phyloP scores from a whole-genome alignment of 2,113 vertebrate species.

The Anas platyrhynchos region DNA sequence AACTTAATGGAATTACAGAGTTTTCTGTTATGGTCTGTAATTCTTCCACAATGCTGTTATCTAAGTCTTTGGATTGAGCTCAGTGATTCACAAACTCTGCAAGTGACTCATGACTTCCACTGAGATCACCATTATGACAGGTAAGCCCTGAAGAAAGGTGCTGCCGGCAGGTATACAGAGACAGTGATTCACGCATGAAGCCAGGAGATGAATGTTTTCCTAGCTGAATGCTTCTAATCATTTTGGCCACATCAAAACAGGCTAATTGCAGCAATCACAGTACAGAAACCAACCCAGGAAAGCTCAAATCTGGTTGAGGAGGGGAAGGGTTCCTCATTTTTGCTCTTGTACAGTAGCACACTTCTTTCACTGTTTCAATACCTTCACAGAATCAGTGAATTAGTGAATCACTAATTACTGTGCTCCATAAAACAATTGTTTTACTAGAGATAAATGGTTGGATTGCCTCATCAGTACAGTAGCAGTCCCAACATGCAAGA shows the following conservation, averaged over 20 bases:
- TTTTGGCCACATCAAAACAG: neutral
- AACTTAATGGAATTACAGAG: neutral
- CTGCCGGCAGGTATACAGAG: neutral
- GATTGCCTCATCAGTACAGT: neutral
- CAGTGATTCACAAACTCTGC: neutral
- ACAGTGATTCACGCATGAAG: neutral
- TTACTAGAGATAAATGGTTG: neutral
- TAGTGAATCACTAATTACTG: neutral
- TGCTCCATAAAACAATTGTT: neutral
- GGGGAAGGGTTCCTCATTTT: neutral
- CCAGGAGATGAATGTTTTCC: neutral
- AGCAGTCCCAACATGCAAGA: neutral
- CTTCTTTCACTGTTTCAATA: neutral
- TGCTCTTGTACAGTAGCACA: neutral
- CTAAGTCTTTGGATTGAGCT: neutral
- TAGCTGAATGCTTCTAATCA: neutral
- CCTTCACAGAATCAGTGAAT: neutral
- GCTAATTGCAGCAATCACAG: accelerated
- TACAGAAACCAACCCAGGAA: neutral
- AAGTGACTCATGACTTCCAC: slow-evolving; percentile 47
- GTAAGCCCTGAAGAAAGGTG: slow-evolving; percentile 16
- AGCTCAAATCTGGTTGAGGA: neutral
- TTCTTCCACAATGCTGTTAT: neutral
- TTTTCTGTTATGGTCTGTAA: neutral
- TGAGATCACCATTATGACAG: slow-evolving; percentile 30